Conservation (phyloP, 1,140 invertebrate genomes). For the Teleogryllus occipitalis region DNA sequence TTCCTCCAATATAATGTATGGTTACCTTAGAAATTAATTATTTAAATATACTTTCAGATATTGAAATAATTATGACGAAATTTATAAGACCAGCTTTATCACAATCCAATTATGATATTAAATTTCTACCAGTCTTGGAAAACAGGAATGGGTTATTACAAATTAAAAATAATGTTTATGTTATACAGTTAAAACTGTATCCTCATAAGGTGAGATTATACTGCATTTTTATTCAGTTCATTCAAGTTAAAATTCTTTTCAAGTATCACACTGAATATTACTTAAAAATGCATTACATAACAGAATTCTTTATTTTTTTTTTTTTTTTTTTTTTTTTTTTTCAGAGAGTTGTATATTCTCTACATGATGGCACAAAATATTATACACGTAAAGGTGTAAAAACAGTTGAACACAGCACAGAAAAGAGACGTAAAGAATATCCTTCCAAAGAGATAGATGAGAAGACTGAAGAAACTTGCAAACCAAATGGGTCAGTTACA, state of each 20-base stretch:
- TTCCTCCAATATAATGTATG: too few relatives aligned
- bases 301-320: background rate
- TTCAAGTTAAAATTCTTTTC: too few relatives aligned
- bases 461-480: background rate
- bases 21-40: too few relatives aligned
- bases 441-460: background rate
- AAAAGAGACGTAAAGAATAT: background rate
- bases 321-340: background rate
- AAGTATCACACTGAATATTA: background rate
- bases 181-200: background rate
- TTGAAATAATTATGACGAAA: background rate
- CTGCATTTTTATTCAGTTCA: background rate
- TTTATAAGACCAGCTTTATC: background rate
- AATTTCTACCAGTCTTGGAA: background rate
- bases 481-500: background rate
- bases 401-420: background rate
- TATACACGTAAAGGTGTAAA: background rate
- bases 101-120: background rate
- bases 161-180: background rate
- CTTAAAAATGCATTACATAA: background rate
- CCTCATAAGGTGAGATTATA: background rate
- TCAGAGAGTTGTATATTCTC: background rate
- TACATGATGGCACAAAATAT: background rate
- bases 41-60: background rate
- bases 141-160: background rate